Conservation (phyloP, 1,140 invertebrate genomes). For the Hormaphis cornu region DNA sequence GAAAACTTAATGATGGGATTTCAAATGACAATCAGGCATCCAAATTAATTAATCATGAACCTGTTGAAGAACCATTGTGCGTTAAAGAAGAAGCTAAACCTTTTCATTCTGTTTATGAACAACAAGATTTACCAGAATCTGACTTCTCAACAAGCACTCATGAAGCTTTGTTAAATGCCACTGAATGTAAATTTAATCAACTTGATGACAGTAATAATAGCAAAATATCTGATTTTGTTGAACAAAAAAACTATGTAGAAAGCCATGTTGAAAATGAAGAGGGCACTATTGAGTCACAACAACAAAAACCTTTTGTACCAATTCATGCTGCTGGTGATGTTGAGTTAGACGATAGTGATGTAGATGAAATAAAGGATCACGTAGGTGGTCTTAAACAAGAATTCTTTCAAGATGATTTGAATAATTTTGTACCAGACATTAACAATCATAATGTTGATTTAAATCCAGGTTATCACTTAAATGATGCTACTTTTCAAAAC, state of each 20-base stretch:
- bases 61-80: slow-evolving; percentile 15
- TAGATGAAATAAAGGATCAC: not conserved
- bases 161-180: slow-evolving; percentile 2
- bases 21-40: not conserved
- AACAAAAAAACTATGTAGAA: not conserved
- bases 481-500: not conserved
- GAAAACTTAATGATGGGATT: not conserved
- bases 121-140: slow-evolving; percentile 14
- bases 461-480: not conserved
- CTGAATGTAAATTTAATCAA: not conserved
- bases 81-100: not conserved
- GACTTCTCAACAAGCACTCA: slow-evolving; percentile 9
- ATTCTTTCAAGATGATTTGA: not conserved
- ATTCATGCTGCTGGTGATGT: not conserved
- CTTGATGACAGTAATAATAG: not conserved
- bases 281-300: not conserved
- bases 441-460: not conserved
- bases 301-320: not conserved
- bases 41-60: not conserved
- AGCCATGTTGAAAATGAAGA: not conserved
- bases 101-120: not conserved
- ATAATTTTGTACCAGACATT: not conserved
- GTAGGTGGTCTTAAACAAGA: not conserved
- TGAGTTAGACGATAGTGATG: not conserved
- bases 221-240: not conserved